These are phyloP conservation scores for Peromyscus melanophrys DNA, from an alignment of 2,797 vertebrate species.

Conservation along the genomic window DNA sequence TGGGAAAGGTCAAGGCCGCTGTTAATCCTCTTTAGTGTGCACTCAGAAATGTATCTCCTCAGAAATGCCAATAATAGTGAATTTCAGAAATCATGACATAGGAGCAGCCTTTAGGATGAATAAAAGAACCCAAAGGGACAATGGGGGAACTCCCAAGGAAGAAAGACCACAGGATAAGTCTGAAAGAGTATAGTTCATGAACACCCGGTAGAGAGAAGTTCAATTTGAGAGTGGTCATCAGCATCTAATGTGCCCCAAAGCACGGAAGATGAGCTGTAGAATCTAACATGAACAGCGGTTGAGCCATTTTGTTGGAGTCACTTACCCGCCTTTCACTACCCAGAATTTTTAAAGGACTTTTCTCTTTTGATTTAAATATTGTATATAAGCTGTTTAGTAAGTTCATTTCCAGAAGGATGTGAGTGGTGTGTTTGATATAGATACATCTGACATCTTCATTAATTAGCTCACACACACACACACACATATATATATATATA, in stretches of 20 bases:
- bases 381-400: neutral
- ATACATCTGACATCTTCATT: neutral
- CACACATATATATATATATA: no score
- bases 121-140: neutral
- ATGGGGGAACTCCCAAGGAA: neutral
- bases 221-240: neutral
- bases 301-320: neutral
- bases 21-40: neutral
- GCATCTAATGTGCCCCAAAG: neutral
- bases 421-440: neutral
- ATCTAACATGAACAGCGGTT: neutral
- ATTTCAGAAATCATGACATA: neutral
- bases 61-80: neutral
- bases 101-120: neutral
- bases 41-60: neutral
- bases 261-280: neutral
- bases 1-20: neutral
- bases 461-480: neutral
- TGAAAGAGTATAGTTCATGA: neutral
- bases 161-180: neutral
- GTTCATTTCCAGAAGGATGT: neutral
- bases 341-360: neutral
- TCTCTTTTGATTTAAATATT: slow-evolving; percentile 41
- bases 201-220: slow-evolving; percentile 5
- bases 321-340: neutral